Evolutionary conservation across 53 echinoderm and acorn worm species (phyloP), one percentile per base, ranked within the genome.

Genomic region (Temnopleurus reevesii): DNA sequence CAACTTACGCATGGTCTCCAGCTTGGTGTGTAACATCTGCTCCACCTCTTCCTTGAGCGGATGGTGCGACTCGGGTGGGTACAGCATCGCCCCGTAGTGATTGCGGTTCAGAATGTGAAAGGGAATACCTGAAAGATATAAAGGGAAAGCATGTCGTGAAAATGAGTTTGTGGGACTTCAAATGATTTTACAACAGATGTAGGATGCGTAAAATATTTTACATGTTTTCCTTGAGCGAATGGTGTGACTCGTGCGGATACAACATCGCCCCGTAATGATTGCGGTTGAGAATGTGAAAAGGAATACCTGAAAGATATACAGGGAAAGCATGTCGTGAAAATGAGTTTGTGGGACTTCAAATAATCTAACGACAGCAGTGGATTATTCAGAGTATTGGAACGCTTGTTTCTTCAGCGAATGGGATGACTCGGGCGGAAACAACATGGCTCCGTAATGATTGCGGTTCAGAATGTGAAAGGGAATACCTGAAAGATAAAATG

Each of bases 1-100:
- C 36, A 31, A 91, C 98, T 84, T 89, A 98, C 98, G 79, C 89
- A 95, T 93, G 5, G 95, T 65, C 71, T 98, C 95, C 13, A 98
- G 59, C 13, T 89, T 91, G 4, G 93, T 86, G 66, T 94, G 93
- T 10, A 93, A 35, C 93, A 98, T 93, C 85, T 91, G 93, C 84
- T 98, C 95, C 28, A 84, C 53, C 33, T 95, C 95, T 53, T 98
- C 94, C 44, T 94, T 91, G 43, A 98, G 45, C 6, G 92, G 59
- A 28, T 94, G 90, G 46, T 95, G 81, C 10, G 56, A 46, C 41
- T 87, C 90, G 8, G 93, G 82, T 2, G 98, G 98, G 45, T 86
- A 89, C 15, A 95, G 82, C 18, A 95, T 93, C 30, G 89, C 89
- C 23, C 98, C 98, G 92, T 92, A 98, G 86, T 92, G 85, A 12